phyloP scores from a whole-genome alignment of 2,113 vertebrate species.

The Rhadina sibilatrix region DNA sequence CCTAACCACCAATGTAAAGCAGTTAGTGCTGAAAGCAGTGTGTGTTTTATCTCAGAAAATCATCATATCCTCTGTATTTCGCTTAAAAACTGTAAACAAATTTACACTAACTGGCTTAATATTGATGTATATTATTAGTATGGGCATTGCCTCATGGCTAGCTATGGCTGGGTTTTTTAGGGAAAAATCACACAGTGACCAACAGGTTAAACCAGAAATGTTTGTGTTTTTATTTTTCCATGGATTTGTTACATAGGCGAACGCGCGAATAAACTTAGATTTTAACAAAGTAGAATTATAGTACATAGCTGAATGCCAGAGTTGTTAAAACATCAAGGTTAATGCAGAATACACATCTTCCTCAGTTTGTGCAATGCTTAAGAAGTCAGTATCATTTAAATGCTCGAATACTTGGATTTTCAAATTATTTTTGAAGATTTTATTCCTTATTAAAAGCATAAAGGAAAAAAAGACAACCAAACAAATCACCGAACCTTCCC shows the following conservation, averaged over 20 bases:
- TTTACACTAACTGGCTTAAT: neutral
- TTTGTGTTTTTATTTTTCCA: neutral
- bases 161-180: neutral
- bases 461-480: neutral
- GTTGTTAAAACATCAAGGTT: neutral
- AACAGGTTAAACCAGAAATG: neutral
- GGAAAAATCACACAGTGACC: neutral
- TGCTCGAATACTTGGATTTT: neutral
- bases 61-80: neutral
- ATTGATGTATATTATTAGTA: neutral
- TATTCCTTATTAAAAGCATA: neutral
- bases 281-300: neutral
- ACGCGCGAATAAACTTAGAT: neutral
- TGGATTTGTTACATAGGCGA: neutral
- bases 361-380: neutral
- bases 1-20: neutral
- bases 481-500: neutral
- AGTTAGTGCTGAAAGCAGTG: neutral
- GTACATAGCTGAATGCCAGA: neutral
- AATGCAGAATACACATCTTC: neutral
- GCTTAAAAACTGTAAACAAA: neutral
- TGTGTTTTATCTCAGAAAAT: slow-evolving; percentile 6
- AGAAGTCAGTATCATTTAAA: neutral
- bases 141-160: neutral
- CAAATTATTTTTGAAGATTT: neutral